Percentiles rank a stretch among this genome's conserved stretches.
Evolutionary conservation across 2,113 vertebrate genomes (phyloP).

Genomic region (Poeciliopsis prolifica): DNA sequence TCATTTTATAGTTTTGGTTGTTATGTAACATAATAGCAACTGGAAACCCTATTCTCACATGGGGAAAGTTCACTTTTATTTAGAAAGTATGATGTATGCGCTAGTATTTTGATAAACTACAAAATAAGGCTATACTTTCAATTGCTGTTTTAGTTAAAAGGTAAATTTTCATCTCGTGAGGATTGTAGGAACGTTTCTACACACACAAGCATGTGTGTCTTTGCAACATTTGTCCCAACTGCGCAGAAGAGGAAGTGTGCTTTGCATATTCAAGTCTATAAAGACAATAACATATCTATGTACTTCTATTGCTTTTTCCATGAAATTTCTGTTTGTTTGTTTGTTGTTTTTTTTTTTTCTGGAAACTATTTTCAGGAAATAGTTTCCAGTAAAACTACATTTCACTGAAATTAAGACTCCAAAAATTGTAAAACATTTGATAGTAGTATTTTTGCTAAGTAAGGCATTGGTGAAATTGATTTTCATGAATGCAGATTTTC

Average conservation of each 20-base stretch:
- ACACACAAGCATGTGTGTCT: too few species aligned
- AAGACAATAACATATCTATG: background rate
- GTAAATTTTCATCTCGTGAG: background rate
- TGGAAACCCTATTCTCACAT: background rate
- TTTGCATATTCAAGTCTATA: conserved; percentile 14
- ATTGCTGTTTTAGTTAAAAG: background rate
- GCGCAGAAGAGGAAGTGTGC: background rate
- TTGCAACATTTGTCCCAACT: background rate
- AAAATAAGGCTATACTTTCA: background rate
- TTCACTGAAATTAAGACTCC: too few species aligned
- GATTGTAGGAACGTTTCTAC: too few species aligned
- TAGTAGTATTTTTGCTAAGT: too few species aligned
- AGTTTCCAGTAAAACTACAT: background rate
- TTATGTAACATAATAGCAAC: background rate
- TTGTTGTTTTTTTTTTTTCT: too few species aligned
- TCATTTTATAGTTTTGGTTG: background rate
- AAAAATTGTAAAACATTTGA: too few species aligned
- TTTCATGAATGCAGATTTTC: too few species aligned
- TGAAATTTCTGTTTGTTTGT: background rate
- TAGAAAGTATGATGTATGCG: background rate
- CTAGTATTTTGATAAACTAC: background rate
- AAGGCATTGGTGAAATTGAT: too few species aligned
- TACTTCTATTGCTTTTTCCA: conserved; percentile 17
- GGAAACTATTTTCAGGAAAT: too few species aligned
- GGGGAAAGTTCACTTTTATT: background rate